Conservation (phyloP, 2,113 vertebrate genomes). For the Phaethornis superciliosus region DNA sequence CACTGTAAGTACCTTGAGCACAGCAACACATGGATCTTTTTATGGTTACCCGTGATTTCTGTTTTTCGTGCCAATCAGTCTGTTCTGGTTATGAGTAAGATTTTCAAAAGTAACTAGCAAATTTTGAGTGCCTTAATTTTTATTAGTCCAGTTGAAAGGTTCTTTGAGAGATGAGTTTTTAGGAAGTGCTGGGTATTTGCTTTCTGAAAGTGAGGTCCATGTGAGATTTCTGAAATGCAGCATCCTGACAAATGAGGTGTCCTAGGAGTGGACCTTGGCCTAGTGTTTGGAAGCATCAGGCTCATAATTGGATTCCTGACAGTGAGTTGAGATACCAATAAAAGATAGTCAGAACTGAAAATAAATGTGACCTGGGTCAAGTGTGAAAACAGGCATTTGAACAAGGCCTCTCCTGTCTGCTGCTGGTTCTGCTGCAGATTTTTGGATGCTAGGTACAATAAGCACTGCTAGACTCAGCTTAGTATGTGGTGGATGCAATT, state of each 20-base stretch:
- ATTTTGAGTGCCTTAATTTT: constrained; percentile 45
- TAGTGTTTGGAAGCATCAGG: background rate
- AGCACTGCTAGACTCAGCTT: background rate
- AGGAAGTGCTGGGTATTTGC: background rate
- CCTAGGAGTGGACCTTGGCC: background rate
- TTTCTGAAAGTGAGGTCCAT: background rate
- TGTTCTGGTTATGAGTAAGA: background rate
- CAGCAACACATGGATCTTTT: constrained; percentile 11
- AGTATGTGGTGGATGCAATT: background rate
- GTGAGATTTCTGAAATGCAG: background rate
- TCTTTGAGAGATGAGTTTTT: background rate
- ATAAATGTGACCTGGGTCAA: background rate
- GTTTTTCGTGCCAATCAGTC: background rate
- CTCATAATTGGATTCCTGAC: background rate
- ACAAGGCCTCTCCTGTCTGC: background rate
- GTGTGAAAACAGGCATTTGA: background rate
- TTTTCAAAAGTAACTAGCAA: background rate
- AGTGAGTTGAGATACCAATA: background rate
- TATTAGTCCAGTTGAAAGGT: background rate
- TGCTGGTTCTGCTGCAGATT: background rate
- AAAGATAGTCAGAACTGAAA: background rate
- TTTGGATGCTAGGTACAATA: background rate
- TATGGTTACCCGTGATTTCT: constrained; percentile 2
- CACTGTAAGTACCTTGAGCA: background rate
- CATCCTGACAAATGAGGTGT: background rate